Base-by-base conservation (phyloP, 2,113 vertebrate species). In the Dipodomys stephensi region DNA sequence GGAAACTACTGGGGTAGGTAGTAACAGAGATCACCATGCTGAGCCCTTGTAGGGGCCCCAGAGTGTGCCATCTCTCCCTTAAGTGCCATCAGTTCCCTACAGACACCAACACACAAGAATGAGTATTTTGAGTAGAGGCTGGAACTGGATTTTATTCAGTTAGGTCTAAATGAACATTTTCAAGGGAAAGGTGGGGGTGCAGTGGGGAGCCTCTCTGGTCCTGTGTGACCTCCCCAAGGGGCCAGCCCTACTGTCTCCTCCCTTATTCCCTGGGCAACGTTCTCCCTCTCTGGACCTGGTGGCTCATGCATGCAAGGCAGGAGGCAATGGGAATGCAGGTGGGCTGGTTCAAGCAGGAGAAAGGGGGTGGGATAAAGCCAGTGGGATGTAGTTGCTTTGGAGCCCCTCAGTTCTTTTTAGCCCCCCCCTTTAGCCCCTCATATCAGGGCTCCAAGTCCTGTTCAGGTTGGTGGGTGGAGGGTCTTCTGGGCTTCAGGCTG, bases 191-290 rank as follows among this genome's bases (percentile, higher is more conserved):
- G 9, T 19, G 62, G 32, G 32, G 64, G 46, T 44, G 20, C 65
- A 32, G 12, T 44, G 68, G 77, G 78, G 81, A 90, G 73, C 74
- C 92, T 94, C 13, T 57, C 53, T 85, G 92, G 22, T 68, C 73
- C 89, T 79, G 64, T 44, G 74, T 90, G 73, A 67, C 44, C 20
- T 67, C 68, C 90, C 32, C 12, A 81, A 91, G 72, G 93, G 68
- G 90, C 87, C 96, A 97, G 97, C 91, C 97, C 97, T 85, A 93
- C 96, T 95, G 84, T 78, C 93, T 76, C 92, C 93, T 93, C 91
- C 67, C 6, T 74, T 6, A 28, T 25, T 74, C 69, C 25, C 65
- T 57, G 64, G 35, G 74, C 80, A 74, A 90, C 62, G 32, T 79
- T 77, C 72, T 88, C 64, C 53, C 69, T 88, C 65, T 94, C 89